A percentile compares a stretch with the other conserved stretches of the same genome.
phyloP scores from a whole-genome alignment of 2,113 vertebrate genomes.

The Platysteira castanea region DNA sequence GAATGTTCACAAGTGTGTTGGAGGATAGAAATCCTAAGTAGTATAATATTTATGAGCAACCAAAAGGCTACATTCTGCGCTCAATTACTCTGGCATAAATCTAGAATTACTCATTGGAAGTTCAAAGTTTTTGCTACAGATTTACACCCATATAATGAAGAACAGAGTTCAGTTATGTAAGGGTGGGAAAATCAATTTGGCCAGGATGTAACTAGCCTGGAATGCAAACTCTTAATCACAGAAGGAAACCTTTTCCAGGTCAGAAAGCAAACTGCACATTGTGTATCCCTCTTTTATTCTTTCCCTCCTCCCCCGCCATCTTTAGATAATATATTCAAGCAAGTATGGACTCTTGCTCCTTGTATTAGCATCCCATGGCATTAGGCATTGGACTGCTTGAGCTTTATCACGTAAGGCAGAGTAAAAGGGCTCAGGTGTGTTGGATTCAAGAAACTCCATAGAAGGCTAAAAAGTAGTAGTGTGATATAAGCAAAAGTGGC shows the following conservation, averaged over 20 bases:
- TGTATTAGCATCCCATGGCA: not conserved
- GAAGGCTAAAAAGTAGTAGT: not conserved
- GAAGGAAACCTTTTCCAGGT: not conserved
- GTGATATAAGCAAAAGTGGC: not conserved
- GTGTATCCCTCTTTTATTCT: not conserved
- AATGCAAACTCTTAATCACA: not conserved
- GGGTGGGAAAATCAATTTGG: conserved; percentile 42
- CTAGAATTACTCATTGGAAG: conserved; percentile 48
- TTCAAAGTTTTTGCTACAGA: conserved; percentile 54
- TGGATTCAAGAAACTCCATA: not conserved
- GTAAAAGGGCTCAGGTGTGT: not conserved
- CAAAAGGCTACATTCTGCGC: conserved; percentile 40
- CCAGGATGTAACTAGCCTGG: not conserved
- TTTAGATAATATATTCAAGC: not conserved
- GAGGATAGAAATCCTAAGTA: not conserved
- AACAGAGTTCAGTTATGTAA: conserved; percentile 40
- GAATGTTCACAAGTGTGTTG: not conserved
- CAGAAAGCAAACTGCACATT: not conserved
- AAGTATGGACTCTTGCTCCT: not conserved
- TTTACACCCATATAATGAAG: conserved; percentile 42
- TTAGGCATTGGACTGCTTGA: not conserved
- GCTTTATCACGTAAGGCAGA: not conserved
- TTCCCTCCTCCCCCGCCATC: not conserved
- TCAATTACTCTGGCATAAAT: conserved; percentile 48
- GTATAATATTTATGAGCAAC: conserved; percentile 8